Percentiles rank a stretch among this genome's conserved stretches.
These are phyloP conservation scores for Papilio protenor DNA, from an alignment of 2,888 invertebrate genomes.

Conservation along the genomic window DNA sequence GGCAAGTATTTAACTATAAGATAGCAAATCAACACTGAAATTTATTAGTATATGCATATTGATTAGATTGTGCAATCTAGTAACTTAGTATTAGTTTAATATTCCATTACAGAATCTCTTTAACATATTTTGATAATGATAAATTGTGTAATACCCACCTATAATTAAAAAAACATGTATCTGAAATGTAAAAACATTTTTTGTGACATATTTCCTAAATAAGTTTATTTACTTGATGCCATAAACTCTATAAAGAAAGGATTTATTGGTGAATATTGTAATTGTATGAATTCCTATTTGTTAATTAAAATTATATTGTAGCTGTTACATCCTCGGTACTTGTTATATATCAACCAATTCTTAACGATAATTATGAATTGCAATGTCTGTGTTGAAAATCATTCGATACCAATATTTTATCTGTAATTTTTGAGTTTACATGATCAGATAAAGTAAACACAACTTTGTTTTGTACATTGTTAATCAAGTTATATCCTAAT, in stretches of 20 bases:
- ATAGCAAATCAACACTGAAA: neutral
- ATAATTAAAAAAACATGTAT: neutral
- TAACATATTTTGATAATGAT: neutral
- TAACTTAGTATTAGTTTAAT: neutral
- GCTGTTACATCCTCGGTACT: neutral
- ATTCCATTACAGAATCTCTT: neutral
- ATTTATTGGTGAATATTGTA: neutral
- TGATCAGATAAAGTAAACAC: neutral
- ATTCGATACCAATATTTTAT: neutral
- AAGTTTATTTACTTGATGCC: neutral
- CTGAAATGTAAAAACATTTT: neutral
- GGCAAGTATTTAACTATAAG: neutral
- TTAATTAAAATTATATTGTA: neutral
- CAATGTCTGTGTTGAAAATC: neutral
- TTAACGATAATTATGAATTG: neutral
- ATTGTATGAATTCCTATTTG: neutral
- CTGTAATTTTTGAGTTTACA: neutral
- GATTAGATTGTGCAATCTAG: neutral
- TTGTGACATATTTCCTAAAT: neutral
- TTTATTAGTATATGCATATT: neutral
- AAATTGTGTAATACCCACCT: conserved; percentile 7
- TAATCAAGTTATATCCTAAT: neutral
- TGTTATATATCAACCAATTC: neutral
- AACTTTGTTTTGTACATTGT: neutral
- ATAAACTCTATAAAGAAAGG: neutral